phyloP scores from a whole-genome alignment of 2,113 vertebrate species.

The Lamprotornis superbus region DNA sequence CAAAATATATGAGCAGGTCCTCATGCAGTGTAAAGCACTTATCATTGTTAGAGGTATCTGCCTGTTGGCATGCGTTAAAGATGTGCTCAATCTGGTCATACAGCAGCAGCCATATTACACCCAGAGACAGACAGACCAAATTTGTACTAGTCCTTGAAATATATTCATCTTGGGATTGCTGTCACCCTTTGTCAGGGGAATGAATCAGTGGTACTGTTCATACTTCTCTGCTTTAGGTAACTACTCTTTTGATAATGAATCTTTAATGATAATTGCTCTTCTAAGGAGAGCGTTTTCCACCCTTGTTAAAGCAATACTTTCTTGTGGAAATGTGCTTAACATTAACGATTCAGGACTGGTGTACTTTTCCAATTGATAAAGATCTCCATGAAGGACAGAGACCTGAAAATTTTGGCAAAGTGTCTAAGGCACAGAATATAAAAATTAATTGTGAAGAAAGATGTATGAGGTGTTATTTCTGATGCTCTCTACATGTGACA shows the following conservation, averaged over 20 bases:
- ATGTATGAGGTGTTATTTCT: neutral
- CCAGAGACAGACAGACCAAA: conserved; percentile 34
- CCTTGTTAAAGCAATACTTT: conserved; percentile 74
- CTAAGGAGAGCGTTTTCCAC: conserved; percentile 68
- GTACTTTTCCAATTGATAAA: conserved; percentile 50
- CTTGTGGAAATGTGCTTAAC: conserved; percentile 70
- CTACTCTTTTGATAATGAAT: conserved; percentile 72
- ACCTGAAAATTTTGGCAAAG: conserved; percentile 42
- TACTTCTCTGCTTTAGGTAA: conserved; percentile 72
- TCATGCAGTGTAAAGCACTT: neutral
- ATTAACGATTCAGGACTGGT: conserved; percentile 54
- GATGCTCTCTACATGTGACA: neutral
- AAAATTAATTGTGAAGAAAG: conserved; percentile 37
- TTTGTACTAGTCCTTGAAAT: conserved; percentile 41
- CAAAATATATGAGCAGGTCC: neutral
- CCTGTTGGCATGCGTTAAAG: neutral
- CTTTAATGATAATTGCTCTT: conserved; percentile 71
- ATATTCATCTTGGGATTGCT: conserved; percentile 55
- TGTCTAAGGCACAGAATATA: conserved; percentile 28
- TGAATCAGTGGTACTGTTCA: conserved; percentile 26
- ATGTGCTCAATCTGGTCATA: neutral
- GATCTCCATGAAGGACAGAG: conserved; percentile 36
- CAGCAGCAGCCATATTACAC: neutral
- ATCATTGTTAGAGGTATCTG: neutral
- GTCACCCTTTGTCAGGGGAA: conserved; percentile 23